Evolutionary conservation across 2,888 invertebrate species (phyloP).

Genomic region (Cryptocheilus praepositus): DNA sequence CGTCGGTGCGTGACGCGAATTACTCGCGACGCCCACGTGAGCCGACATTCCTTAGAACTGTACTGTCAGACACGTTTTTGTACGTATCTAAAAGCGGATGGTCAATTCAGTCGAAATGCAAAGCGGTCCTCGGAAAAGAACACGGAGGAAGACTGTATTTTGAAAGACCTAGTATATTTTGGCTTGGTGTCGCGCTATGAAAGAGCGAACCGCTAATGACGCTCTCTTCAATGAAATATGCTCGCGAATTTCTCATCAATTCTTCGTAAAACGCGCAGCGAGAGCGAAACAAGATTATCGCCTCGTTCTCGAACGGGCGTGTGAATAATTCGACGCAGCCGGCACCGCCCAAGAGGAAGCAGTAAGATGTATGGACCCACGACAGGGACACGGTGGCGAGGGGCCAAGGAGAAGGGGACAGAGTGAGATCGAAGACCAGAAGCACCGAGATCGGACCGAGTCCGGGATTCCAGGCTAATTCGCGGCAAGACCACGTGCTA

Average conservation of each 20-base stretch:
- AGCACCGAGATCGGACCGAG: slow-evolving; percentile 32
- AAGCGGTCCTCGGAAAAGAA: no score
- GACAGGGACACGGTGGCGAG: slow-evolving; percentile 29
- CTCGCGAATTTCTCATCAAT: slow-evolving; percentile 49
- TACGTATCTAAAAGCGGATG: neutral
- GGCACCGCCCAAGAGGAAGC: slow-evolving; percentile 21
- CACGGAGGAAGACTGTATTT: no score
- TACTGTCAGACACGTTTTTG: no score
- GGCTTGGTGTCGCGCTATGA: no score
- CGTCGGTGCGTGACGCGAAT: no score
- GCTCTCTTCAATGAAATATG: slow-evolving; percentile 47
- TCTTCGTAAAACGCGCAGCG: slow-evolving; percentile 11
- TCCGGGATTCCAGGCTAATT: slow-evolving; percentile 63
- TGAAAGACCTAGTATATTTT: no score
- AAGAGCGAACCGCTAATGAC: neutral
- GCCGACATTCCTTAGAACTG: no score
- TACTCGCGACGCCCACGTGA: no score
- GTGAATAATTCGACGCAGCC: slow-evolving; percentile 59
- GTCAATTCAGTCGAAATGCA: no score
- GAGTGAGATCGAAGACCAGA: slow-evolving; percentile 17
- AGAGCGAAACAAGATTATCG: slow-evolving; percentile 58
- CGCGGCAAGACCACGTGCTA: slow-evolving; percentile 56
- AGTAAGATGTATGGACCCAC: slow-evolving; percentile 44
- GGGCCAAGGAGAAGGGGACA: neutral
- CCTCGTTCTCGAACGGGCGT: slow-evolving; percentile 36